These are phyloP conservation scores for Platerodrilus igneus DNA, from an alignment of 2,888 invertebrate species.

Conservation along the genomic window DNA sequence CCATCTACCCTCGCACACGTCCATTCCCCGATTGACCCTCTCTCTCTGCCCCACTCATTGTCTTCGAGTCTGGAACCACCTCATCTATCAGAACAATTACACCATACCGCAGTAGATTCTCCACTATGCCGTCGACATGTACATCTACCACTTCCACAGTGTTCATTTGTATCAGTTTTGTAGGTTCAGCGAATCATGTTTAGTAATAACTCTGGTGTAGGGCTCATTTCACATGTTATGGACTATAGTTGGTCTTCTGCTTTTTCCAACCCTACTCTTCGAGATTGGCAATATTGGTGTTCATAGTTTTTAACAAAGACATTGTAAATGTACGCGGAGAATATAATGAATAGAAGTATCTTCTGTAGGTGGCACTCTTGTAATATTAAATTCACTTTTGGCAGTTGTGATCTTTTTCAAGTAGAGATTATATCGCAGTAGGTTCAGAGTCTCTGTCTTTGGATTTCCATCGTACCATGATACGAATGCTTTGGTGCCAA, in stretches of 20 bases:
- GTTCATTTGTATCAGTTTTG: slow-evolving; percentile 6
- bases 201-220: slow-evolving; percentile 4
- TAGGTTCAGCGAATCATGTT: slow-evolving; percentile 1
- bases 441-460: slow-evolving; percentile 7
- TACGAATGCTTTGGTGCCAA: slow-evolving; percentile 5
- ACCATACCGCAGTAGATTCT: slow-evolving; percentile 1
- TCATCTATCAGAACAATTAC: slow-evolving; percentile 1
- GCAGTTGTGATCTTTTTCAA: slow-evolving; percentile 7
- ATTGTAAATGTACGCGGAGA: too few species aligned
- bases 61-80: too few species aligned
- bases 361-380: slow-evolving; percentile 5
- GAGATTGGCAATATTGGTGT: slow-evolving; percentile 4
- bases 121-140: slow-evolving; percentile 2
- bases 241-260: slow-evolving; percentile 5
- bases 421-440: slow-evolving; percentile 6
- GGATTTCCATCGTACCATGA: slow-evolving; percentile 6
- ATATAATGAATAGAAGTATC: too few species aligned
- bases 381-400: slow-evolving; percentile 8
- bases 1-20: too few species aligned
- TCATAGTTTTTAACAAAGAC: slow-evolving; percentile 8
- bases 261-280: slow-evolving; percentile 7
- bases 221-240: slow-evolving; percentile 7
- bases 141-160: slow-evolving; percentile 1
- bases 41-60: too few species aligned
- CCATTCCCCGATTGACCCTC: too few species aligned